A percentile compares a stretch with the other conserved stretches of the same genome.
Evolutionary conservation across 2,113 vertebrate genomes (phyloP).

Genomic region (Columba janthina): DNA sequence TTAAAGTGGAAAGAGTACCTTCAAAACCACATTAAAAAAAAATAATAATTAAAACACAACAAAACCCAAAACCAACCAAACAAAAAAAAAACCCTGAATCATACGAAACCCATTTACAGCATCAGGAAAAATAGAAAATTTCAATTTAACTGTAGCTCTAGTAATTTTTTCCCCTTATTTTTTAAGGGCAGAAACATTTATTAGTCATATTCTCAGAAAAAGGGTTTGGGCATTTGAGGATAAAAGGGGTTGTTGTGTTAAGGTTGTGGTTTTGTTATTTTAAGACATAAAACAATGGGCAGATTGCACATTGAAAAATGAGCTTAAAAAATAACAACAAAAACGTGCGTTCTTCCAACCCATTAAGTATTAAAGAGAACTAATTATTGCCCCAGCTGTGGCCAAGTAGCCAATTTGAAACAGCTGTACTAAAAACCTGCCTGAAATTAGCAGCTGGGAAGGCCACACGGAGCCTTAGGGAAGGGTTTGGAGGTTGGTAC

Average conservation of each 20-base stretch:
- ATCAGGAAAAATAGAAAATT: neutral
- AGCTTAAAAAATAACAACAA: neutral
- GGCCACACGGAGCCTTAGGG: rapidly evolving
- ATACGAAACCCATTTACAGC: neutral
- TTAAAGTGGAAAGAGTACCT: neutral
- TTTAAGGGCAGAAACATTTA: neutral
- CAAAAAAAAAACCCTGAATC: neutral
- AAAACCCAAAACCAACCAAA: too few relatives aligned
- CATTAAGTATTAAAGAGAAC: neutral
- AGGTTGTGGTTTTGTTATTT: neutral
- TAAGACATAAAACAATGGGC: neutral
- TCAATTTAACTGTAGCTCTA: neutral
- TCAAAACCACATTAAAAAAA: neutral
- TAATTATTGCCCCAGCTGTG: conserved; percentile 21
- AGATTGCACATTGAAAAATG: neutral
- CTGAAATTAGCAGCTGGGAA: neutral
- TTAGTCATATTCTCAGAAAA: neutral
- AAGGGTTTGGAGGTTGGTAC: neutral
- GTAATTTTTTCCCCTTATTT: neutral
- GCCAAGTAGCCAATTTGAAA: conserved; percentile 16
- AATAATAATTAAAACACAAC: neutral
- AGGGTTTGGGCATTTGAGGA: neutral
- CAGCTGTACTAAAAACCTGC: neutral
- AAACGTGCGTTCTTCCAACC: neutral
- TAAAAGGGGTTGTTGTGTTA: neutral